A percentile compares a stretch with the other conserved stretches of the same genome.
Conservation (phyloP, 2,797 vertebrate species). For the Cynodonichthys magdalenae region DNA sequence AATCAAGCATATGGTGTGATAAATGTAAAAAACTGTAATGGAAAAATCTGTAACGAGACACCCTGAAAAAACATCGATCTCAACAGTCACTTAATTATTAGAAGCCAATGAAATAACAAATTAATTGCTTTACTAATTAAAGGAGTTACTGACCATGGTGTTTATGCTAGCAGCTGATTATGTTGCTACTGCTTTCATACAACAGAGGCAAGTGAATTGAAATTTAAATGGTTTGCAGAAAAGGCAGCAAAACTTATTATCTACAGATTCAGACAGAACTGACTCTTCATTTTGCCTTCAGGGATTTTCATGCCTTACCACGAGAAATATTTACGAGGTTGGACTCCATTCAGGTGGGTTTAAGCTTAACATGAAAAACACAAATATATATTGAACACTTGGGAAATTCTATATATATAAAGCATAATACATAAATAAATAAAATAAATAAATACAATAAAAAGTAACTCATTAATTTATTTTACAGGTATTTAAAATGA, state of each 20-base stretch:
- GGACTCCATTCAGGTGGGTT: not conserved
- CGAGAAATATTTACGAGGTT: not conserved
- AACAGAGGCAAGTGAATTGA: not conserved
- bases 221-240: too few relatives aligned
- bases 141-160: conserved; percentile 5
- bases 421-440: too few relatives aligned
- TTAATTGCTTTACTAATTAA: conserved; percentile 6
- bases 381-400: too few relatives aligned
- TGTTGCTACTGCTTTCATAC: not conserved
- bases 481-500: too few relatives aligned
- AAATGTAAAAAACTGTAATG: not conserved
- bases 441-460: too few relatives aligned
- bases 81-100: conserved; percentile 4
- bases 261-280: not conserved
- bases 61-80: not conserved
- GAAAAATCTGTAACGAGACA: not conserved
- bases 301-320: too few relatives aligned
- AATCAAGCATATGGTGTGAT: not conserved
- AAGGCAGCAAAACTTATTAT: not conserved
- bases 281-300: not conserved
- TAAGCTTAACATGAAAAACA: too few relatives aligned
- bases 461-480: too few relatives aligned
- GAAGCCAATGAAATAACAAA: conserved; percentile 1
- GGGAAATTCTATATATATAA: too few relatives aligned
- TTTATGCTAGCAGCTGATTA: not conserved